A percentile compares a stretch with the other conserved stretches of the same genome.
phyloP scores from a whole-genome alignment of 1,140 invertebrate genomes.

The Pogonus chalceus region DNA sequence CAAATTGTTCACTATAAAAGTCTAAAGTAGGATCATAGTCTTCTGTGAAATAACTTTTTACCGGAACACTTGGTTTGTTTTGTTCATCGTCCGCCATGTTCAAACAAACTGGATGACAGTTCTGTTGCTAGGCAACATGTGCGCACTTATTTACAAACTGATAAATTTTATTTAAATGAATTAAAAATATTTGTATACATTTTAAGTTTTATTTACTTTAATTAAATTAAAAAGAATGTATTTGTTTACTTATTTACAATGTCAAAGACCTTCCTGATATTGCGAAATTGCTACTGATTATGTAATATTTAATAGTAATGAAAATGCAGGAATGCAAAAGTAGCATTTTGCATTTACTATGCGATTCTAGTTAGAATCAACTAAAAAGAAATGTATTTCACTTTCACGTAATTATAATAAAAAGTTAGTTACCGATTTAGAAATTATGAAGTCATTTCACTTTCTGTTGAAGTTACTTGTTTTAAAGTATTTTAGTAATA shows the following conservation, averaged over 20 bases:
- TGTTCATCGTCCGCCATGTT: constrained; percentile 15
- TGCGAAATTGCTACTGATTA: neutral
- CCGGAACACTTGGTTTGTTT: constrained; percentile 24
- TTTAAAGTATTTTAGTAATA: too few species aligned
- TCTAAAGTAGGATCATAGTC: constrained; percentile 51
- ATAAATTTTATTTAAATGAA: neutral
- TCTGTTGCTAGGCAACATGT: constrained; percentile 24
- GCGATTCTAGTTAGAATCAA: constrained; percentile 11
- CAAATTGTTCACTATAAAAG: constrained; percentile 50
- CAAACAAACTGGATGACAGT: constrained; percentile 8
- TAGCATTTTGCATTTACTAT: constrained; percentile 16
- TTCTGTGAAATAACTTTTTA: constrained; percentile 26
- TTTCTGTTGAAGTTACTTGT: too few species aligned
- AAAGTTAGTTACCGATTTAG: too few species aligned
- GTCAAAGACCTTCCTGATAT: neutral
- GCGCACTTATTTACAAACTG: neutral
- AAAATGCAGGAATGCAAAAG: neutral
- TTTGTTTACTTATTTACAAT: neutral
- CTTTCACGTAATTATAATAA: neutral
- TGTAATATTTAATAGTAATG: neutral
- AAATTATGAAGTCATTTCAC: neutral
- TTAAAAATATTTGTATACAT: constrained; percentile 15
- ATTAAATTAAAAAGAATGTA: too few species aligned
- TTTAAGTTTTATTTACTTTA: constrained; percentile 18
- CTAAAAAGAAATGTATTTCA: neutral